Evolutionary conservation across 2,797 vertebrate species (phyloP), one percentile per base, ranked within the genome.

Genomic region (Protosalanx chinensis): DNA sequence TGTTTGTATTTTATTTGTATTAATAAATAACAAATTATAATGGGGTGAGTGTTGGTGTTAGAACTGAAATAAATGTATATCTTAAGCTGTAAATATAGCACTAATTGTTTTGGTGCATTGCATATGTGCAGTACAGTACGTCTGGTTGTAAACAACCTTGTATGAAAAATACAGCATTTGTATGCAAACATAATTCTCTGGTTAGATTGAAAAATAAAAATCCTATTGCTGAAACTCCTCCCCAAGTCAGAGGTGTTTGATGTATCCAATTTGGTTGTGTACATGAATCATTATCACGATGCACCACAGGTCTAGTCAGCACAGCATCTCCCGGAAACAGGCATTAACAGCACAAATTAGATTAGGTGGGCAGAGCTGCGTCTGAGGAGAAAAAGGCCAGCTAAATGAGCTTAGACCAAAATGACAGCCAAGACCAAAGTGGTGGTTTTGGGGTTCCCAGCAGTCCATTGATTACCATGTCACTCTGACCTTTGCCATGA

Each of bases 251-350:
- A 37, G 70, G 74, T 76, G 74, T 75, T 79, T 74, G 67, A 83
- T 71, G 80, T 79, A 86, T 87, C 72, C 74, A 76, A 84, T 88
- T 88, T 83, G 80, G 78, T 78, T 80, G 78, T 82, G 78, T 84
- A 81, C 81, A 87, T 79, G 86, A 90, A 85, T 89, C 77, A 90
- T 87, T 84, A 87, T 82, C 79, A 76, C 73, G 82, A 84, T 78
- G 65, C 41, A 56, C 51, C 18, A 56, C 18, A n/a, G 15, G 70
- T 72, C 72, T 75, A 79, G 79, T 88, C 86, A 84, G 79, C 80
- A 75, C 70, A 80, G 72, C 78, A 81, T 82, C 76, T 85, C 76
- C 73, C 41, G 78, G 79, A 82, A 82, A 82, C 63, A 57, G 59
- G 82, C 80, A 83, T 86, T 84, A 84, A 71, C 68, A 60, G 79